A percentile compares a stretch with the other conserved stretches of the same genome.
Conservation (phyloP, 1,140 invertebrate species). For the Acromyrmex echinatior region DNA sequence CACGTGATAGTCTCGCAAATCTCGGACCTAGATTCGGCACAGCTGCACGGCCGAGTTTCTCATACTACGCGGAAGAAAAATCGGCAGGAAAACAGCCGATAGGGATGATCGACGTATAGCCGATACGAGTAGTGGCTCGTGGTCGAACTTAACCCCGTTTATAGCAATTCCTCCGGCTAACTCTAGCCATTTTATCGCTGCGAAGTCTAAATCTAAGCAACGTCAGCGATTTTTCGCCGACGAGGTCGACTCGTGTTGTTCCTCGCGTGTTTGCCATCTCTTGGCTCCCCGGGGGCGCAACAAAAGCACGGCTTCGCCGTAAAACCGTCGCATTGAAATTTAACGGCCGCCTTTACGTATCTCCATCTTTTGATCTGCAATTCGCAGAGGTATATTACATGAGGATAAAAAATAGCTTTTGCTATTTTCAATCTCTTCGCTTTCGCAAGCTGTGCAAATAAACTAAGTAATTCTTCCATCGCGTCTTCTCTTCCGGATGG, state of each 20-base stretch:
- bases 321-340: constrained; percentile 15
- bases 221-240: constrained; percentile 29
- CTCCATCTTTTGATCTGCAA: constrained; percentile 29
- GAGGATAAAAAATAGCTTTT: not conserved
- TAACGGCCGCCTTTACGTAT: constrained; percentile 22
- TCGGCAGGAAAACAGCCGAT: constrained; percentile 57
- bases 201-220: constrained; percentile 12
- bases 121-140: constrained; percentile 2
- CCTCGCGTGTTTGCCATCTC: not conserved
- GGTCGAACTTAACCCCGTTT: constrained; percentile 74
- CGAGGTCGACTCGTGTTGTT: not conserved
- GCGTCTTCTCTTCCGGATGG: not conserved
- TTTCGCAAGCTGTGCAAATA: not conserved
- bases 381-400: constrained; percentile 19
- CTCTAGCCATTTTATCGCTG: not conserved
- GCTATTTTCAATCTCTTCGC: constrained; percentile 14
- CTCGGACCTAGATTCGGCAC: constrained; percentile 64
- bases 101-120: constrained; percentile 58
- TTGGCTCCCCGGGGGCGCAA: not conserved
- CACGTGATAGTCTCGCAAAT: constrained; percentile 59
- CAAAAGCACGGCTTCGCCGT: not conserved
- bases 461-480: not conserved
- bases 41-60: constrained; percentile 75
- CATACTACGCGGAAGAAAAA: constrained; percentile 35
- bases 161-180: not conserved